phyloP scores from a whole-genome alignment of 2,113 vertebrate species.

The Neogale vison region DNA sequence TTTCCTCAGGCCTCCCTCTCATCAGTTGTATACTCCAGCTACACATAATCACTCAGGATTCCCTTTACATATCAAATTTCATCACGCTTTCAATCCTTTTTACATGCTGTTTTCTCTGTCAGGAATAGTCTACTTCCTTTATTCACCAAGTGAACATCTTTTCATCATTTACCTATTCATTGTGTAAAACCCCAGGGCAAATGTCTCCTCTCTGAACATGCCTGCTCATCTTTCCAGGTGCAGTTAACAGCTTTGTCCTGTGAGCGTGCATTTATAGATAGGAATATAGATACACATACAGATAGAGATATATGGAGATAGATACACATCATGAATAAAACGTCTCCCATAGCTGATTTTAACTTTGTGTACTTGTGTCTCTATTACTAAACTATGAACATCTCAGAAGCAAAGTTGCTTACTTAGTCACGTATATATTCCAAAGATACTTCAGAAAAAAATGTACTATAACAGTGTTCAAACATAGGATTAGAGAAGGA shows the following conservation, averaged over 20 bases:
- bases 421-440: neutral
- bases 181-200: neutral
- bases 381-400: neutral
- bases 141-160: neutral
- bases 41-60: neutral
- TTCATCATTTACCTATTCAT: neutral
- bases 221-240: neutral
- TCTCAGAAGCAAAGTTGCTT: neutral
- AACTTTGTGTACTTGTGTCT: neutral
- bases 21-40: fast-evolving
- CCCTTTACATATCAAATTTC: neutral
- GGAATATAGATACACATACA: neutral
- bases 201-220: neutral
- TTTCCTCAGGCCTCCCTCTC: neutral
- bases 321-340: neutral
- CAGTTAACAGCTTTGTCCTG: neutral
- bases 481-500: neutral
- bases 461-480: neutral
- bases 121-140: neutral
- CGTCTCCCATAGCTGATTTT: neutral
- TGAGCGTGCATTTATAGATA: neutral
- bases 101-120: neutral
- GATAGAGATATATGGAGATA: neutral
- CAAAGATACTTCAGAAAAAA: neutral
- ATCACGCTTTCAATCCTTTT: neutral